A percentile compares a stretch with the other conserved stretches of the same genome.
These are phyloP conservation scores for Lepidurus packardi DNA, from an alignment of 1,140 invertebrate species.

Conservation along the genomic window DNA sequence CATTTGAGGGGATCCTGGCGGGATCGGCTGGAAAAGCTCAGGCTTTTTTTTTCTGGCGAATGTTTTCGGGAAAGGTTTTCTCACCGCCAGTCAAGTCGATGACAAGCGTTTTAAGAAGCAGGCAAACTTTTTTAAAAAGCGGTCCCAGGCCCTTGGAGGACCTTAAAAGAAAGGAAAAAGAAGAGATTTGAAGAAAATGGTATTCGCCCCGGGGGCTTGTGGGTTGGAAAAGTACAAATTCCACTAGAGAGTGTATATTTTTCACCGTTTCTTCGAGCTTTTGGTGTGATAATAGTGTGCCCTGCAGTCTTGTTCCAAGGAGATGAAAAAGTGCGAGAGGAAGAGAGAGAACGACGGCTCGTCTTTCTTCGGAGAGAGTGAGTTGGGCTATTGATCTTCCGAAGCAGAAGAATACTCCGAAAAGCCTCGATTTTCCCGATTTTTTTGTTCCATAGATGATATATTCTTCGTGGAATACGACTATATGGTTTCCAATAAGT, in stretches of 20 bases:
- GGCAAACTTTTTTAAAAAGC: background rate
- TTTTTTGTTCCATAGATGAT: background rate
- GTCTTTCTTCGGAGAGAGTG: background rate
- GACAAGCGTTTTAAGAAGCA: slow-evolving; percentile 2
- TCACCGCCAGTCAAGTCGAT: background rate
- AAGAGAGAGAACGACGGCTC: background rate
- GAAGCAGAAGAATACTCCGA: background rate
- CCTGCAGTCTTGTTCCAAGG: background rate
- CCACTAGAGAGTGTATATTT: background rate
- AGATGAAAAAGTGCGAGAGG: background rate
- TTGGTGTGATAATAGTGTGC: background rate
- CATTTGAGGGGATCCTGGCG: background rate
- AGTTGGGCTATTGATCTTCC: background rate
- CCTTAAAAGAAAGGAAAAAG: too few relatives aligned
- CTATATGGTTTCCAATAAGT: too few relatives aligned
- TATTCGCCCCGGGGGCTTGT: background rate
- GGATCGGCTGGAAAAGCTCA: background rate
- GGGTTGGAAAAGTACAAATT: background rate
- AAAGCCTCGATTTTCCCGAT: background rate
- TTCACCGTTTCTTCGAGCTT: background rate
- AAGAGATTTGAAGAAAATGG: background rate
- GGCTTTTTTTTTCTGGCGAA: background rate
- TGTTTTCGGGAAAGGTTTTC: background rate
- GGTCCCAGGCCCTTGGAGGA: background rate
- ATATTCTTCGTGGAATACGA: background rate